These are phyloP conservation scores for Cetoscarus ocellatus DNA, from an alignment of 2,797 vertebrate species.

Conservation along the genomic window DNA sequence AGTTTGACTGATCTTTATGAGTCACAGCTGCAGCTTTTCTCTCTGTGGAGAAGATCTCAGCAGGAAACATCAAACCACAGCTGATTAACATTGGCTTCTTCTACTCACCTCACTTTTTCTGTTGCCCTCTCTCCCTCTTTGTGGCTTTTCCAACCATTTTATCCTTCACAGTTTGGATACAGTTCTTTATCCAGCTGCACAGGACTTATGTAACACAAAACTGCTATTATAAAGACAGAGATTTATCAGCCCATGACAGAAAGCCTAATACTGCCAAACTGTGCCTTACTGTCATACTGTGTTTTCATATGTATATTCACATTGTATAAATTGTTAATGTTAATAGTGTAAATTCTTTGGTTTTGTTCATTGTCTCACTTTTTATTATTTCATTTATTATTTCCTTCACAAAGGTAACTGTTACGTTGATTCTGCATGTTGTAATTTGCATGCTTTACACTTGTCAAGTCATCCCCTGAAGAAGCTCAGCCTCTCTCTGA, in stretches of 20 bases:
- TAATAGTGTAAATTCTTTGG: too few species aligned
- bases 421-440: slow-evolving; percentile 2
- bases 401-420: too few species aligned
- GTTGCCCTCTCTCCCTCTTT: slow-evolving; percentile 21
- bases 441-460: neutral
- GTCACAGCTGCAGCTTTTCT: slow-evolving; percentile 56
- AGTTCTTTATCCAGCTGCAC: slow-evolving; percentile 33
- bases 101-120: slow-evolving; percentile 30
- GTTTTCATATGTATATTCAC: too few species aligned
- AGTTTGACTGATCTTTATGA: slow-evolving; percentile 40
- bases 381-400: too few species aligned
- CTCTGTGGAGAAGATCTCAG: slow-evolving; percentile 52
- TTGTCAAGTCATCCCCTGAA: neutral
- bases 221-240: neutral
- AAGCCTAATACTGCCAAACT: neutral
- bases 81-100: slow-evolving; percentile 62
- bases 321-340: too few species aligned
- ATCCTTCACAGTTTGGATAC: slow-evolving; percentile 17
- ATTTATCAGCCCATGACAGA: neutral
- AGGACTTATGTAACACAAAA: slow-evolving; percentile 24
- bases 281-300: neutral
- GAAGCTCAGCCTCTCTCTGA: neutral
- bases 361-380: too few species aligned
- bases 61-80: slow-evolving; percentile 67
- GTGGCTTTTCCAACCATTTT: slow-evolving; percentile 3